These are phyloP conservation scores for Augochlorella aurata DNA, from an alignment of 2,888 invertebrate species.

Conservation along the genomic window DNA sequence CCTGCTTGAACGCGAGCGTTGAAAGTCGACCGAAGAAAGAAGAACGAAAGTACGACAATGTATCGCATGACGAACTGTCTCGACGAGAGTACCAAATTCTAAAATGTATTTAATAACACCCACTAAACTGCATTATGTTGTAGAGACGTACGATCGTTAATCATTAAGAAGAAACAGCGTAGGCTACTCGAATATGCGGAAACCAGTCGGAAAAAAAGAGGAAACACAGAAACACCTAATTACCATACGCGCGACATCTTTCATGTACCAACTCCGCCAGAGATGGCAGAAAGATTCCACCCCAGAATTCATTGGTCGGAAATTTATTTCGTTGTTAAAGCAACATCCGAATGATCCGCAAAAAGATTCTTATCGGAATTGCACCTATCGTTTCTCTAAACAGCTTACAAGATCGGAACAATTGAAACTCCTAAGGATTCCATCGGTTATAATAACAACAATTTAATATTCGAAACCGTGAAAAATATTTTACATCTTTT, in stretches of 20 bases:
- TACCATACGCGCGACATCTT: not conserved
- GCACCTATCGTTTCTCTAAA: not conserved
- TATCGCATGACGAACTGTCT: slow-evolving; percentile 71
- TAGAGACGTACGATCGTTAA: slow-evolving; percentile 74
- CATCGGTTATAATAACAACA: not conserved
- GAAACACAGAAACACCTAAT: slow-evolving; percentile 14
- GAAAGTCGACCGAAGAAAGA: slow-evolving; percentile 51
- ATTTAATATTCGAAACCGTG: not conserved
- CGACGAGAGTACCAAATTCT: slow-evolving; percentile 81
- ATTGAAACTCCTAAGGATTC: not conserved
- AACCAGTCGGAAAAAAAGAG: not conserved
- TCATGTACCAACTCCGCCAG: not conserved
- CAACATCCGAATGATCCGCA: not conserved
- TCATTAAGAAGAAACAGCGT: slow-evolving; percentile 66
- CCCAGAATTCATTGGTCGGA: not conserved
- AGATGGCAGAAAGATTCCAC: slow-evolving; percentile 27
- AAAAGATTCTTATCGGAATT: not conserved
- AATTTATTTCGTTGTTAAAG: not conserved
- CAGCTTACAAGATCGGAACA: not conserved
- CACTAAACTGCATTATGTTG: slow-evolving; percentile 73
- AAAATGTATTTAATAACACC: slow-evolving; percentile 78
- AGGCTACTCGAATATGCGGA: slow-evolving; percentile 55
- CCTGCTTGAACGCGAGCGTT: slow-evolving; percentile 29
- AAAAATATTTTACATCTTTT: not conserved
- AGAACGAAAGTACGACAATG: slow-evolving; percentile 65